Evolutionary conservation across 2,113 vertebrate genomes (phyloP).

Genomic region (Oreotrochilus melanogaster): DNA sequence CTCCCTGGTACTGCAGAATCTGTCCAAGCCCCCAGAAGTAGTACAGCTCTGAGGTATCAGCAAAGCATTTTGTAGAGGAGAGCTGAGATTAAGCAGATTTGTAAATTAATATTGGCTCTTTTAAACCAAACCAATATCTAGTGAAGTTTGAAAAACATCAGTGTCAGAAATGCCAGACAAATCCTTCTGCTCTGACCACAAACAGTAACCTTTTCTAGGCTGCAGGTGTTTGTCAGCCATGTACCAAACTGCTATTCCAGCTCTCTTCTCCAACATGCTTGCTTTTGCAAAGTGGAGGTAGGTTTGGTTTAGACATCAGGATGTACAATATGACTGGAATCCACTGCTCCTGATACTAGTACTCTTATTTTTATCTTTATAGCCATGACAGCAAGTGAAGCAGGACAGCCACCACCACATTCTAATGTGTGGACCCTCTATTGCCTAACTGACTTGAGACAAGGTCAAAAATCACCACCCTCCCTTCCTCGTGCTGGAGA

Average conservation of each 20-base stretch:
- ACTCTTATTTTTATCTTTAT: conserved; percentile 63
- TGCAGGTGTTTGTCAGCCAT: neutral
- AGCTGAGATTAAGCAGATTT: neutral
- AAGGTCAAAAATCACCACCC: conserved; percentile 62
- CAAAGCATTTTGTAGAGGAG: neutral
- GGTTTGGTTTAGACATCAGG: neutral
- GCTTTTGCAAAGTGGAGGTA: neutral
- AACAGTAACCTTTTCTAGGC: neutral
- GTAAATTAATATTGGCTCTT: neutral
- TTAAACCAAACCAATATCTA: neutral
- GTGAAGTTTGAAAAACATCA: neutral
- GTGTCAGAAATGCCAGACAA: neutral
- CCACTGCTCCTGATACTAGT: conserved; percentile 43
- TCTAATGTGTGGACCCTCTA: conserved; percentile 71
- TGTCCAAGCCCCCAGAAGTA: neutral
- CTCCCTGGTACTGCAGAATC: neutral
- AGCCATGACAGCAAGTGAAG: conserved; percentile 69
- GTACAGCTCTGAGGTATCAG: neutral
- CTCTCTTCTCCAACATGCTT: conserved; percentile 49
- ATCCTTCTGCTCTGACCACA: neutral
- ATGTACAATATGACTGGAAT: conserved; percentile 28
- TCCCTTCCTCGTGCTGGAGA: conserved; percentile 26
- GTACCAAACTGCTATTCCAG: neutral
- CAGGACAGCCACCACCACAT: conserved; percentile 68
- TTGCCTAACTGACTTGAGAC: conserved; percentile 69